Percentiles rank a stretch among this genome's conserved stretches.
Evolutionary conservation across 2,797 vertebrate genomes (phyloP).

Genomic region (Benthosema pterotum): DNA sequence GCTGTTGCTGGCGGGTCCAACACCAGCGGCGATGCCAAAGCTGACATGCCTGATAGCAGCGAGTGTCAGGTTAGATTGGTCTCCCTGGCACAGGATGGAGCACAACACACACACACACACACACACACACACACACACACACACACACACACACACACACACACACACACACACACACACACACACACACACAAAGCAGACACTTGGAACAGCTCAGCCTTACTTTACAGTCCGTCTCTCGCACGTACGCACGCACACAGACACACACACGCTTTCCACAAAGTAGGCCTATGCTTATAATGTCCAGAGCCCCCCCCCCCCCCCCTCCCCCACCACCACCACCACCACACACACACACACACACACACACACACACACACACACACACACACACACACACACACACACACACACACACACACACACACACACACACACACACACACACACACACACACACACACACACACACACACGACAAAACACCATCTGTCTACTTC

Average conservation of each 20-base stretch:
- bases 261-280: constrained; percentile 2
- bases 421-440: constrained; percentile 6
- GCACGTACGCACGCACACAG: background rate
- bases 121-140: background rate
- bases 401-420: constrained; percentile 23
- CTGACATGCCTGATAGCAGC: too few species aligned
- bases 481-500: constrained; percentile 57
- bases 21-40: too few species aligned
- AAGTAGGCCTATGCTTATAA: too few species aligned
- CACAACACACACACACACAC: background rate
- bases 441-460: constrained; percentile 17
- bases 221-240: too few species aligned
- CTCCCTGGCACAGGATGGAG: too few species aligned
- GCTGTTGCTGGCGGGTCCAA: too few species aligned
- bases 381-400: background rate
- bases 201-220: too few species aligned
- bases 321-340: too few species aligned
- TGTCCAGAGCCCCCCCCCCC: too few species aligned
- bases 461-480: constrained; percentile 16
- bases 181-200: constrained; percentile 6
- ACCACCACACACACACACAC: constrained; percentile 4
- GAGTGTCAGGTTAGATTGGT: too few species aligned
- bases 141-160: background rate
- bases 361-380: background rate
- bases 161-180: constrained; percentile 16